Percentiles rank a stretch among this genome's conserved stretches.
Evolutionary conservation across 2,888 invertebrate species (phyloP).

Genomic region (Petrophora chlorosata): DNA sequence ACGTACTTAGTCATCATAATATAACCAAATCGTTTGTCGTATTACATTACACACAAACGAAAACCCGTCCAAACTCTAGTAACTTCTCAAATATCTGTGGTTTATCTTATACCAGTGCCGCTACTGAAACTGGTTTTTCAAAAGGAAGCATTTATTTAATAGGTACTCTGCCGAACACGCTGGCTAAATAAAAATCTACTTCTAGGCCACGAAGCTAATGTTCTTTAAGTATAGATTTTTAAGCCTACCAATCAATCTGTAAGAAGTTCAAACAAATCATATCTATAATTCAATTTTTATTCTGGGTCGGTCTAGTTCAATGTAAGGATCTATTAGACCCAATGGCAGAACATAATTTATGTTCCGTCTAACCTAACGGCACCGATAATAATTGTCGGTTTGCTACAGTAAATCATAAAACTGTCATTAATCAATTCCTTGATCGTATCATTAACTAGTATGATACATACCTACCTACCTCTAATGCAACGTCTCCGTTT

Average conservation of each 20-base stretch:
- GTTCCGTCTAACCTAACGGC: slow-evolving; percentile 16
- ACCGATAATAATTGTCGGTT: slow-evolving; percentile 14
- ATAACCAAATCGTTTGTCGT: too few species aligned
- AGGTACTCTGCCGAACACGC: neutral
- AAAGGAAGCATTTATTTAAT: neutral
- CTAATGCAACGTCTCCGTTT: too few species aligned
- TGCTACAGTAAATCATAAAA: slow-evolving; percentile 18
- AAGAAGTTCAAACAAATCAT: neutral
- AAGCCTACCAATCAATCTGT: slow-evolving; percentile 1
- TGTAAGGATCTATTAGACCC: slow-evolving; percentile 14
- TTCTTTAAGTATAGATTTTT: slow-evolving; percentile 10
- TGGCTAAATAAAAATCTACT: slow-evolving; percentile 2
- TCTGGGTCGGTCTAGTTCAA: neutral
- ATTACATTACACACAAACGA: neutral
- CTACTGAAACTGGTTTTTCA: neutral
- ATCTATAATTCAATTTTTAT: neutral
- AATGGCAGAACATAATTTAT: slow-evolving; percentile 9
- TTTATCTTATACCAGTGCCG: neutral
- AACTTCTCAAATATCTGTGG: slow-evolving; percentile 3
- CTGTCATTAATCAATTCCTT: slow-evolving; percentile 8
- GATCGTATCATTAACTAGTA: slow-evolving; percentile 3
- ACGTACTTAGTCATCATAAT: too few species aligned
- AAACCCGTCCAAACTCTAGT: neutral
- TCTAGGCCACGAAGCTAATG: neutral
- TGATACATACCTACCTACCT: too few species aligned